These are phyloP conservation scores for Falco berigora DNA, from an alignment of 2,797 vertebrate species.

Conservation along the genomic window DNA sequence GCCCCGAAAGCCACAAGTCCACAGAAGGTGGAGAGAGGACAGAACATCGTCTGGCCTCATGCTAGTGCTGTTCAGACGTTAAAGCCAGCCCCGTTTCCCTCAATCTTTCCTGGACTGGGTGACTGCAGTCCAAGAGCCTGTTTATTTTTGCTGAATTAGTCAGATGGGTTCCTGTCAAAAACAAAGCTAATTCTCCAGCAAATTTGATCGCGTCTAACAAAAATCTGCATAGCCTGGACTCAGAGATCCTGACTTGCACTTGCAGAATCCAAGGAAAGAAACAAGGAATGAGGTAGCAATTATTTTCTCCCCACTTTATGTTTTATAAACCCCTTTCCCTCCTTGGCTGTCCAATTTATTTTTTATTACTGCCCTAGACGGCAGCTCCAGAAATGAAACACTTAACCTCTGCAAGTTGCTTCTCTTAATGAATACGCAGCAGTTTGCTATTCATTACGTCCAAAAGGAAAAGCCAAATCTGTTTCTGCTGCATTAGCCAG, in stretches of 20 bases:
- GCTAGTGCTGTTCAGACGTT: neutral
- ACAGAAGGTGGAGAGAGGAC: neutral
- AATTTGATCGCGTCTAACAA: neutral
- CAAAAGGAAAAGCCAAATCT: conserved; percentile 26
- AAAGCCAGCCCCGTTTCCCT: neutral
- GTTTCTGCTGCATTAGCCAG: conserved; percentile 29
- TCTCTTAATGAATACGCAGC: conserved; percentile 18
- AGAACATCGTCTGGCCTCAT: neutral
- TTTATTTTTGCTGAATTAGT: neutral
- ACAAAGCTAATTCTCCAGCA: neutral
- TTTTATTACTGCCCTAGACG: neutral
- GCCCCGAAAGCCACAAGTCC: neutral
- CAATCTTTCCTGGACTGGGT: neutral
- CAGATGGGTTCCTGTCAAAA: neutral
- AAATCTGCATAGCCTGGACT: neutral
- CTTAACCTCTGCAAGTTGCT: conserved; percentile 48
- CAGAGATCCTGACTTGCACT: neutral
- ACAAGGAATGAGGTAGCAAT: neutral
- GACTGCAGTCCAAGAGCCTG: neutral
- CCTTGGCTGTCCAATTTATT: conserved; percentile 28
- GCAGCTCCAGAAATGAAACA: conserved; percentile 45
- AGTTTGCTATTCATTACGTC: conserved; percentile 13
- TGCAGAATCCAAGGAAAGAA: neutral
- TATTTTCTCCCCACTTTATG: neutral
- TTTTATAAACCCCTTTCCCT: conserved; percentile 3